Percentiles rank a stretch among this genome's conserved stretches.
phyloP scores from a whole-genome alignment of 2,888 invertebrate genomes.

The Leptopilina syphax region DNA sequence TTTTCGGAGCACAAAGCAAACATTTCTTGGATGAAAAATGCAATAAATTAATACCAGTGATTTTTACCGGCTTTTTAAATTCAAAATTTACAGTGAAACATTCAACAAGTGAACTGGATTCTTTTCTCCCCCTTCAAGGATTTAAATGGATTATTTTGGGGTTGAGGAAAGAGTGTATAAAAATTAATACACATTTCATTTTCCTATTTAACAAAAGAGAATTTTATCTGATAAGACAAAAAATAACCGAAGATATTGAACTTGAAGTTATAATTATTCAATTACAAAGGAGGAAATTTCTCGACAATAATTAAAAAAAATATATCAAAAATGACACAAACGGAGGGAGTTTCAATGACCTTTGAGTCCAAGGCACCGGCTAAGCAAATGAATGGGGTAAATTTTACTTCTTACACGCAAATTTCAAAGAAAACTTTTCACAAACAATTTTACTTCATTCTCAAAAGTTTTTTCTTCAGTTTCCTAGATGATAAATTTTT shows the following conservation, averaged over 20 bases:
- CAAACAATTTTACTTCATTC: too few relatives aligned
- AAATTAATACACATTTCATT: too few relatives aligned
- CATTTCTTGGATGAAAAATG: slow-evolving; percentile 27
- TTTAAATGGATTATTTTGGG: too few relatives aligned
- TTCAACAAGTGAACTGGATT: background rate
- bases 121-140: too few relatives aligned
- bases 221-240: too few relatives aligned
- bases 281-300: too few relatives aligned
- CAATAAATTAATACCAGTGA: background rate
- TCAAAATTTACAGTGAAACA: background rate
- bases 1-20: slow-evolving; percentile 45
- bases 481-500: too few relatives aligned
- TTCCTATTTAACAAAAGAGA: too few relatives aligned
- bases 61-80: background rate
- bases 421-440: background rate
- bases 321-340: slow-evolving; percentile 56
- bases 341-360: slow-evolving; percentile 54
- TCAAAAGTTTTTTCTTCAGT: too few relatives aligned
- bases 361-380: slow-evolving; percentile 56
- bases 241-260: too few relatives aligned
- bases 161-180: too few relatives aligned
- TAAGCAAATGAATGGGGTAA: slow-evolving; percentile 62
- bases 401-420: slow-evolving; percentile 21
- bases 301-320: background rate
- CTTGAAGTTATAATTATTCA: too few relatives aligned